Conservation (phyloP, 2,888 invertebrate species). For the Protonemura montana region DNA sequence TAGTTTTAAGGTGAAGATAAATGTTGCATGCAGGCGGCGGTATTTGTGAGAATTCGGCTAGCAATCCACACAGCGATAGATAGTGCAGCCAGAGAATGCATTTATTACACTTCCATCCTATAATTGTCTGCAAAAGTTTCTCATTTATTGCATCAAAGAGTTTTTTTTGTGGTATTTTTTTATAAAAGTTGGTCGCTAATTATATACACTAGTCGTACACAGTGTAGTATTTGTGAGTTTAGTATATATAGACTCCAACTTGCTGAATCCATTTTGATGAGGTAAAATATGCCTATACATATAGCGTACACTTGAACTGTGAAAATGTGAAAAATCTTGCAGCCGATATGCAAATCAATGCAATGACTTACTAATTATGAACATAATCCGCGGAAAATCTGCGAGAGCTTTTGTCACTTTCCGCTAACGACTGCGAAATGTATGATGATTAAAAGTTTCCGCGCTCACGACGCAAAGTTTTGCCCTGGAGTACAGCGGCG, state of each 20-base stretch:
- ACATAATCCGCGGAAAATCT: background rate
- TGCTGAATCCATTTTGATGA: too few relatives aligned
- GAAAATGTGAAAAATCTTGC: background rate
- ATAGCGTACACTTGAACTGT: background rate
- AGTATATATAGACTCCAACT: too few relatives aligned
- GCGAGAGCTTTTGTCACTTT: slow-evolving; percentile 12
- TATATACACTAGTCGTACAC: too few relatives aligned
- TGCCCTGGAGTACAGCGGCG: background rate
- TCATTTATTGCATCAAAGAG: too few relatives aligned
- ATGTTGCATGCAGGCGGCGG: background rate
- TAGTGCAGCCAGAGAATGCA: too few relatives aligned
- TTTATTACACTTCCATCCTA: too few relatives aligned
- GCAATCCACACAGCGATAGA: background rate
- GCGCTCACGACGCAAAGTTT: background rate
- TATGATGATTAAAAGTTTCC: slow-evolving; percentile 25
- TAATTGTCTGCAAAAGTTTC: too few relatives aligned
- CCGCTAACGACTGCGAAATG: slow-evolving; percentile 26
- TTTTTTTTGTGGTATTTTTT: too few relatives aligned
- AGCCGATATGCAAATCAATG: background rate
- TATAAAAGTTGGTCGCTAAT: too few relatives aligned
- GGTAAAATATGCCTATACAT: too few relatives aligned
- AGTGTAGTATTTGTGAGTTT: too few relatives aligned
- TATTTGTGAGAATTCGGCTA: background rate
- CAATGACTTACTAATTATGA: slow-evolving; percentile 9
- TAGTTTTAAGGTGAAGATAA: slow-evolving; percentile 7